Evolutionary conservation across 2,113 vertebrate genomes (phyloP).

Genomic region (Rhegmatorhina hoffmannsi): DNA sequence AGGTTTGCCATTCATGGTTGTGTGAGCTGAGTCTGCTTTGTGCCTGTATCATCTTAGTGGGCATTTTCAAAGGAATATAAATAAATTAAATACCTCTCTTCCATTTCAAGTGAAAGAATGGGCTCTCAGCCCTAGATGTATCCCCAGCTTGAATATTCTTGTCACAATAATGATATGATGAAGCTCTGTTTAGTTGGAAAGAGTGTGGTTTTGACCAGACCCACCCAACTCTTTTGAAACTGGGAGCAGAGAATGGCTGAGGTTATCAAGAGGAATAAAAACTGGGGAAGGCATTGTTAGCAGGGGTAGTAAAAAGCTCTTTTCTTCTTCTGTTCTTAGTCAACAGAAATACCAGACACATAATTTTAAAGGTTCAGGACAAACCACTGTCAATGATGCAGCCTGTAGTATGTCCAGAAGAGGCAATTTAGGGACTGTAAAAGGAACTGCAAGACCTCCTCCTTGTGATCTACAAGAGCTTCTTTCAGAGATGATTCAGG

Average conservation of each 20-base stretch:
- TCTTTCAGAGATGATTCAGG: neutral
- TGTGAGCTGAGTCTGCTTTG: neutral
- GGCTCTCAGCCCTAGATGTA: neutral
- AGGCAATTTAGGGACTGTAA: neutral
- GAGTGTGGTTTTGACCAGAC: neutral
- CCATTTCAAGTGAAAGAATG: neutral
- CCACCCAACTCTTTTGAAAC: neutral
- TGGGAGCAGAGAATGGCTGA: neutral
- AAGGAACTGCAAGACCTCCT: neutral
- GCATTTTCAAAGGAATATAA: neutral
- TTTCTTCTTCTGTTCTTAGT: neutral
- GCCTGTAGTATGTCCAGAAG: accelerated
- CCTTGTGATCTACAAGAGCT: neutral
- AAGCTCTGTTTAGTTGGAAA: neutral
- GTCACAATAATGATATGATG: neutral
- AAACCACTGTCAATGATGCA: neutral
- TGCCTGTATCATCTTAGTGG: neutral
- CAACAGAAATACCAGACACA: neutral
- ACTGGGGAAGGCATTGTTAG: neutral
- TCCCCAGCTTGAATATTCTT: neutral
- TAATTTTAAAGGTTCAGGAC: neutral
- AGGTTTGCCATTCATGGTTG: neutral
- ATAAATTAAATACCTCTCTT: neutral
- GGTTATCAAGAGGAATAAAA: slow-evolving; percentile 27
- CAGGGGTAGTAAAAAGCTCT: neutral